These are phyloP conservation scores for Rana temporaria DNA, from an alignment of 2,113 vertebrate genomes.

Conservation along the genomic window DNA sequence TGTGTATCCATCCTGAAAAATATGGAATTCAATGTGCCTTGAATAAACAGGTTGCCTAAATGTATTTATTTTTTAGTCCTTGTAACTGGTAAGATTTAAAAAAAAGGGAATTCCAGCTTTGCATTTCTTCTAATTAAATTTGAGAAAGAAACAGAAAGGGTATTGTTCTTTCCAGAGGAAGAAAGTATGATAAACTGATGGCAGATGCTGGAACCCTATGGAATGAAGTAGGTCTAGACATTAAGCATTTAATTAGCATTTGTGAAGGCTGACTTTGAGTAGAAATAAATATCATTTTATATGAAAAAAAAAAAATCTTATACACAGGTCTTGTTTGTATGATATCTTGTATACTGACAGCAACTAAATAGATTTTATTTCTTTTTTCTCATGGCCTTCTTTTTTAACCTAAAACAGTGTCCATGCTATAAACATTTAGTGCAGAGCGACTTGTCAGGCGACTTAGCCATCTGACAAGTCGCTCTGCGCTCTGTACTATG, in stretches of 20 bases:
- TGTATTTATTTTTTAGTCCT: slow-evolving; percentile 70
- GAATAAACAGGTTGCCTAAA: slow-evolving; percentile 70
- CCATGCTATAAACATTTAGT: too few relatives aligned
- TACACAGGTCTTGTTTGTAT: slow-evolving; percentile 27
- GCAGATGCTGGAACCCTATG: slow-evolving; percentile 1
- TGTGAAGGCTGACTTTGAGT: slow-evolving; percentile 2
- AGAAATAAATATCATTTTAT: slow-evolving; percentile 54
- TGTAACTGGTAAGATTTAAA: slow-evolving; percentile 56
- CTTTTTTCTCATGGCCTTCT: not conserved
- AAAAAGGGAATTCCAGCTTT: slow-evolving; percentile 49
- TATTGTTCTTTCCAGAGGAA: slow-evolving; percentile 55
- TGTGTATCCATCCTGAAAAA: slow-evolving; percentile 57
- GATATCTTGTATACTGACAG: slow-evolving; percentile 3
- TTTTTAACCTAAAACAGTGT: not conserved
- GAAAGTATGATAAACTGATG: slow-evolving; percentile 9
- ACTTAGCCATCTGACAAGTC: too few relatives aligned
- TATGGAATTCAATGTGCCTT: slow-evolving; percentile 72
- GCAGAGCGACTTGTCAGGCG: too few relatives aligned
- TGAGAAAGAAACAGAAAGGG: slow-evolving; percentile 59
- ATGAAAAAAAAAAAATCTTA: too few relatives aligned
- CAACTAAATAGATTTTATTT: not conserved
- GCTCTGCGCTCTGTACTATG: too few relatives aligned
- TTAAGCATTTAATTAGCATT: slow-evolving; percentile 51
- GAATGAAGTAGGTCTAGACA: slow-evolving; percentile 48
- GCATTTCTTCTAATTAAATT: slow-evolving; percentile 61